phyloP scores from a whole-genome alignment of 2,888 invertebrate species.

The Amiota minor region DNA sequence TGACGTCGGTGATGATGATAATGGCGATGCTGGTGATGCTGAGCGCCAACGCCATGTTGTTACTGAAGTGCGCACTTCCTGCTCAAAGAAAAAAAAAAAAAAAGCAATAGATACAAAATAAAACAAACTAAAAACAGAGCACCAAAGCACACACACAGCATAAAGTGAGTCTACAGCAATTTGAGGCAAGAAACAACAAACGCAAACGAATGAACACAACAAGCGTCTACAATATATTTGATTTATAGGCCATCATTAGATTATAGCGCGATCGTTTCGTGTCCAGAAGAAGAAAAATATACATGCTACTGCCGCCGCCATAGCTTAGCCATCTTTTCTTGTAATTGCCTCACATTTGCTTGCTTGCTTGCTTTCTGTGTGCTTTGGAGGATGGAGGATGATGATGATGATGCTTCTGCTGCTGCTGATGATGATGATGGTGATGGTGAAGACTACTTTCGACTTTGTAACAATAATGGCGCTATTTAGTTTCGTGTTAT shows the following conservation, averaged over 20 bases:
- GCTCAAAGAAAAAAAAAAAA: conserved; percentile 53
- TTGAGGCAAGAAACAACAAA: conserved; percentile 6
- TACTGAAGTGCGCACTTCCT: conserved; percentile 66
- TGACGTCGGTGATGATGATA: conserved; percentile 44
- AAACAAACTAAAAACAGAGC: not conserved
- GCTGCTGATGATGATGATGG: conserved; percentile 17
- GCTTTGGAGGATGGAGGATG: not conserved
- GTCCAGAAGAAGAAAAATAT: not conserved
- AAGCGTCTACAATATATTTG: conserved; percentile 49
- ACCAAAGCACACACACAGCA: not conserved
- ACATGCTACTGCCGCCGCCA: too few relatives aligned
- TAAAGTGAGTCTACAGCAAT: too few relatives aligned
- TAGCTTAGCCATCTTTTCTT: conserved; percentile 1
- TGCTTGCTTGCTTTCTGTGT: not conserved
- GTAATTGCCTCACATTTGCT: conserved; percentile 15
- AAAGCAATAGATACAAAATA: not conserved
- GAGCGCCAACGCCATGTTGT: conserved; percentile 53
- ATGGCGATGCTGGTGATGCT: conserved; percentile 47
- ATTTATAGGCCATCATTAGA: conserved; percentile 70
- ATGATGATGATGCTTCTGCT: conserved; percentile 24
- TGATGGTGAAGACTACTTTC: conserved; percentile 33
- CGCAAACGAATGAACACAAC: not conserved
- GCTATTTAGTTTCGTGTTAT: conserved; percentile 66
- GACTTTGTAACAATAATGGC: conserved; percentile 54
- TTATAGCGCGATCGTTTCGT: conserved; percentile 43